Evolutionary conservation across 2,888 invertebrate genomes (phyloP).

Genomic region (Spisula subtruncata): DNA sequence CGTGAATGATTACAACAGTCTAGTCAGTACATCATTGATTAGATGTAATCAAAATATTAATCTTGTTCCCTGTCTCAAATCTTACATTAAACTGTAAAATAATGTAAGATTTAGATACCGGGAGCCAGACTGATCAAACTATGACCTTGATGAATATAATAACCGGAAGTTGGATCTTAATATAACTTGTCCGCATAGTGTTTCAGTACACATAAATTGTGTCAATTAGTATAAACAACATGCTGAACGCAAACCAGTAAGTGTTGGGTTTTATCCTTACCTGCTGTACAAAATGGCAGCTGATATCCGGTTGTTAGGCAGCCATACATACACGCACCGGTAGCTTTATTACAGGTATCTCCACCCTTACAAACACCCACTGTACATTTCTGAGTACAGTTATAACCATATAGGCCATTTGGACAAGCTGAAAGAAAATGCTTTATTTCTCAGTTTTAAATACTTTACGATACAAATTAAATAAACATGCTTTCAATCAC

Average conservation of each 20-base stretch:
- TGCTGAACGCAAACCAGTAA: neutral
- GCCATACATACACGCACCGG: slow-evolving; percentile 61
- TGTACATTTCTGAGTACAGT: slow-evolving; percentile 60
- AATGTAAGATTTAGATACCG: no score
- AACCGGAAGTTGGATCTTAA: neutral
- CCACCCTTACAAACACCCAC: slow-evolving; percentile 56
- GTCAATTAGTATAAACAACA: slow-evolving; percentile 14
- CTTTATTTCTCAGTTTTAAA: neutral
- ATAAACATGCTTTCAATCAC: no score
- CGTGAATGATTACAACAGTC: neutral
- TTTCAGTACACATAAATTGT: neutral
- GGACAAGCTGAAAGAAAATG: slow-evolving; percentile 54
- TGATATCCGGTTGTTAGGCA: slow-evolving; percentile 61
- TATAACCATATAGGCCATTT: slow-evolving; percentile 64
- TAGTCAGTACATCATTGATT: neutral
- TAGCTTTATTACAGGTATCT: slow-evolving; percentile 60
- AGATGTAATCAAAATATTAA: neutral
- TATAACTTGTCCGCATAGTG: neutral
- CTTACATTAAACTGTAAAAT: no score
- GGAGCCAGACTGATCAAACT: no score
- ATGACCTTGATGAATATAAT: neutral
- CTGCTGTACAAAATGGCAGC: slow-evolving; percentile 55
- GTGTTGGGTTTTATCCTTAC: slow-evolving; percentile 37
- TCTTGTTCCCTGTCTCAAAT: no score
- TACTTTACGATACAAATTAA: no score